phyloP scores from a whole-genome alignment of 2,888 invertebrate species.

The Notodonta ziczac region DNA sequence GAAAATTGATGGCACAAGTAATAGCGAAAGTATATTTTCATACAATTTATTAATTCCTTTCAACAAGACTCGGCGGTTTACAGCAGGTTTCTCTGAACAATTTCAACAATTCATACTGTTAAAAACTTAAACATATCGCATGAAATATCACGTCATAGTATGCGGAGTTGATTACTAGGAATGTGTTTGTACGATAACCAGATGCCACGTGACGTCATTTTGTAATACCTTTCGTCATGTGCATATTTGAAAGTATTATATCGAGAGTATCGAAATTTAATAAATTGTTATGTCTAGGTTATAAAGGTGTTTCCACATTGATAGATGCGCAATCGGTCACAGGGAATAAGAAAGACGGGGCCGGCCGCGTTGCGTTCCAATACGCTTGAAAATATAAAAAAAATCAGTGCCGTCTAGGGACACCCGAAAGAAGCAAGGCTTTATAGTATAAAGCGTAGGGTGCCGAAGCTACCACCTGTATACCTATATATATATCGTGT shows the following conservation, averaged over 20 bases:
- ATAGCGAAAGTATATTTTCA: too few relatives aligned
- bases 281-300: neutral
- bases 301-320: too few relatives aligned
- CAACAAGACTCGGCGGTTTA: neutral
- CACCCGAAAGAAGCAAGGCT: too few relatives aligned
- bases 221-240: neutral
- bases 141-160: neutral
- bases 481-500: too few relatives aligned
- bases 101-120: neutral
- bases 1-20: neutral
- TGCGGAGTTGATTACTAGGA: neutral
- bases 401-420: too few relatives aligned
- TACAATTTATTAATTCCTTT: too few relatives aligned
- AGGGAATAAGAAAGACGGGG: too few relatives aligned
- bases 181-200: neutral
- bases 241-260: neutral
- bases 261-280: neutral
- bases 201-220: neutral
- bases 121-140: neutral
- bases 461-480: too few relatives aligned
- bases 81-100: neutral
- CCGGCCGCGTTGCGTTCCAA: too few relatives aligned
- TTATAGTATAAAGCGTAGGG: too few relatives aligned
- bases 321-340: too few relatives aligned
- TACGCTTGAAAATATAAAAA: too few relatives aligned